These are phyloP conservation scores for Vicugna pacos DNA, from an alignment of 2,113 vertebrate species.

Conservation along the genomic window DNA sequence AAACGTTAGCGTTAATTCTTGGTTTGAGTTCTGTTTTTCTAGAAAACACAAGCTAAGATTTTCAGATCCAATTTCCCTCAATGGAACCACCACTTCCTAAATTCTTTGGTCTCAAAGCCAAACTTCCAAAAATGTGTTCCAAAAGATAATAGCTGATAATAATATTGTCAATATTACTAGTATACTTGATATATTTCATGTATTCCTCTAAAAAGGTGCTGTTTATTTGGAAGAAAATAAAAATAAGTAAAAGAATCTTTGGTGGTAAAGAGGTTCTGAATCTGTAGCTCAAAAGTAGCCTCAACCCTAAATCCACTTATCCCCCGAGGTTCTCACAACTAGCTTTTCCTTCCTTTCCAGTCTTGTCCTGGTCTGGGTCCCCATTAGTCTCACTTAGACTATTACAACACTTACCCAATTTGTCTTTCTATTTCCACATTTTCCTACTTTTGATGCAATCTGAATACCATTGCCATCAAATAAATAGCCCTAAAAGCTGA, in stretches of 20 bases:
- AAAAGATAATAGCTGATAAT: not conserved
- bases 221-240: slow-evolving; percentile 29
- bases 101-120: slow-evolving; percentile 7
- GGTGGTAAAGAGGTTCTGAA: not conserved
- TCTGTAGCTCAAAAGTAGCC: not conserved
- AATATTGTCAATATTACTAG: not conserved
- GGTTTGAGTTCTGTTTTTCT: slow-evolving; percentile 47
- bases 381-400: not conserved
- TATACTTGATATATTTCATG: not conserved
- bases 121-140: not conserved
- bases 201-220: not conserved
- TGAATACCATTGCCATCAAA: not conserved
- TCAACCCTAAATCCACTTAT: not conserved
- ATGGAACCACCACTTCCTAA: not conserved
- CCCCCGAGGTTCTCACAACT: not conserved
- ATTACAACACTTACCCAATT: not conserved
- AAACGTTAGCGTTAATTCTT: slow-evolving; percentile 41
- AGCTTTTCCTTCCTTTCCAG: not conserved
- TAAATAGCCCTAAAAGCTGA: not conserved
- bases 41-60: slow-evolving; percentile 50
- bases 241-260: not conserved
- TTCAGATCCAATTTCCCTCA: not conserved
- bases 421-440: slow-evolving; percentile 24
- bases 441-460: not conserved
- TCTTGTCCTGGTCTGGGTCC: not conserved